Conservation (phyloP, 2,888 invertebrate species). For the Apotomis capreana region DNA sequence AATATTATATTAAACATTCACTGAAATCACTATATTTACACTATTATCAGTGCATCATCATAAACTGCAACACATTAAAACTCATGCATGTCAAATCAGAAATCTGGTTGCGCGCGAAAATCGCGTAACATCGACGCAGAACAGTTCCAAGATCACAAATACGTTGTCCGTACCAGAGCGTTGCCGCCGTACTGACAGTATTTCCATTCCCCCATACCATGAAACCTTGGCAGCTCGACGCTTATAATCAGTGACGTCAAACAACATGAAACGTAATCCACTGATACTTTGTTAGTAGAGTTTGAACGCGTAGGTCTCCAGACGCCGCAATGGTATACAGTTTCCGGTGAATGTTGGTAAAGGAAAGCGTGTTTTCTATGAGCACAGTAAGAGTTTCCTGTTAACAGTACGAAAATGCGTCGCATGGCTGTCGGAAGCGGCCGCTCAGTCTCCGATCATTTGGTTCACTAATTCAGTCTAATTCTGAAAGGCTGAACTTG, state of each 20-base stretch:
- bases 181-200: conserved; percentile 67
- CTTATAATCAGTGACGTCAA: conserved; percentile 38
- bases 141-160: conserved; percentile 44
- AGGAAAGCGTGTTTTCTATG: conserved; percentile 25
- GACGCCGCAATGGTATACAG: conserved; percentile 46
- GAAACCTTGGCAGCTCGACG: conserved; percentile 42
- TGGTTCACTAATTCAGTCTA: conserved; percentile 66
- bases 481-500: conserved; percentile 55
- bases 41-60: conserved; percentile 42
- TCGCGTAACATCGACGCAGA: conserved; percentile 52
- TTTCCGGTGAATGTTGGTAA: conserved; percentile 15
- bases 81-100: conserved; percentile 53
- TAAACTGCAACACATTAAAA: conserved; percentile 62
- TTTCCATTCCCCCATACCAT: conserved; percentile 44
- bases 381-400: conserved; percentile 49
- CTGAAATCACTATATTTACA: conserved; percentile 40
- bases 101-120: conserved; percentile 62
- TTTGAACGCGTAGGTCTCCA: not conserved
- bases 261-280: conserved; percentile 46
- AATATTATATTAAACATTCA: conserved; percentile 31
- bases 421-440: conserved; percentile 54
- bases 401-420: conserved; percentile 65
- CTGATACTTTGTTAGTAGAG: conserved; percentile 42
- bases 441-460: conserved; percentile 57
- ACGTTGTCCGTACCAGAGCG: conserved; percentile 60